Evolutionary conservation across 2,888 invertebrate species (phyloP).

Genomic region (Polyommatus icarus): DNA sequence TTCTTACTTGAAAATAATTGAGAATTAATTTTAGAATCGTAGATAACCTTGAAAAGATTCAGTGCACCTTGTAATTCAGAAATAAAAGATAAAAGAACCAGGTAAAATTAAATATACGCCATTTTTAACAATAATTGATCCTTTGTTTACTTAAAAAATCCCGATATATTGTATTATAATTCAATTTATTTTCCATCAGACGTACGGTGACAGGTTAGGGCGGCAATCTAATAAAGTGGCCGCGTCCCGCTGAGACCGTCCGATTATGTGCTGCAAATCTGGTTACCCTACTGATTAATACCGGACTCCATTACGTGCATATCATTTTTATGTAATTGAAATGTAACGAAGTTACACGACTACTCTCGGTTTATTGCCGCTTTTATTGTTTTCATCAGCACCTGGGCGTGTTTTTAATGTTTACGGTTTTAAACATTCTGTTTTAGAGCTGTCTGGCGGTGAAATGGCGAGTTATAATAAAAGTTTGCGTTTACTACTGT

Average conservation of each 20-base stretch:
- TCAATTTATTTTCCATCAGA: constrained; percentile 47
- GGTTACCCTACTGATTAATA: constrained; percentile 79
- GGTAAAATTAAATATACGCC: too few relatives aligned
- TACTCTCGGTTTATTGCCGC: constrained; percentile 33
- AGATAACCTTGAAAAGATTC: too few relatives aligned
- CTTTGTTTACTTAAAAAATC: constrained; percentile 15
- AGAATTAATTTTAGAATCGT: too few relatives aligned
- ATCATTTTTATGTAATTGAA: constrained; percentile 59
- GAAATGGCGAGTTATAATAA: not conserved
- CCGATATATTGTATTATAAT: constrained; percentile 33
- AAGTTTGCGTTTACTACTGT: not conserved
- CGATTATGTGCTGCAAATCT: constrained; percentile 71
- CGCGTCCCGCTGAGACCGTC: constrained; percentile 71
- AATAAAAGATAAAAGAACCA: too few relatives aligned
- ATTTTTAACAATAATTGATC: not conserved
- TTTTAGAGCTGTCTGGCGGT: constrained; percentile 17
- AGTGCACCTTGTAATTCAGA: too few relatives aligned
- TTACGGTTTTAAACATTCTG: not conserved
- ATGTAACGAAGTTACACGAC: constrained; percentile 51
- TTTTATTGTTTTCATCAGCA: constrained; percentile 32
- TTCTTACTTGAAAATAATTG: too few relatives aligned
- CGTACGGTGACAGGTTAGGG: constrained; percentile 66
- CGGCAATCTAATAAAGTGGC: constrained; percentile 75
- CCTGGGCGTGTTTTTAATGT: constrained; percentile 27
- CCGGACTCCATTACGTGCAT: constrained; percentile 53